A percentile compares a stretch with the other conserved stretches of the same genome.
Conservation (phyloP, 2,888 invertebrate genomes). For the Allolobophora icterica region DNA sequence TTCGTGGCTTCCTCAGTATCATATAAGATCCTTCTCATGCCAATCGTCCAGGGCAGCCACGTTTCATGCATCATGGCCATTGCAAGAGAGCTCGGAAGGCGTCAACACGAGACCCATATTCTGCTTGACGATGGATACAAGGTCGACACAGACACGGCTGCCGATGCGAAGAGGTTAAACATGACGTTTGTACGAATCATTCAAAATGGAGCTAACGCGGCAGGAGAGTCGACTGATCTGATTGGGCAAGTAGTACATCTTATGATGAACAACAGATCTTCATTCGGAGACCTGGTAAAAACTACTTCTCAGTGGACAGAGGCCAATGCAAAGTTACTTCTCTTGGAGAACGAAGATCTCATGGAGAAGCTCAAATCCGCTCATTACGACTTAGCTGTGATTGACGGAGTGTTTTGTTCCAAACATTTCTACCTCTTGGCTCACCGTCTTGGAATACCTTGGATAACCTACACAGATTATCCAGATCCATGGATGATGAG, state of each 20-base stretch:
- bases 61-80: neutral
- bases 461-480: slow-evolving; percentile 24
- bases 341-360: neutral
- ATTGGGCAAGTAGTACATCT: neutral
- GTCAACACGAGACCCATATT: slow-evolving; percentile 20
- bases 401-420: neutral
- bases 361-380: neutral
- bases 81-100: neutral
- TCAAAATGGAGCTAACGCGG: neutral
- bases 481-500: slow-evolving; percentile 1
- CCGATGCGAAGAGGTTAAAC: neutral
- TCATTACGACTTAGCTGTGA: neutral
- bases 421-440: slow-evolving; percentile 11
- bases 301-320: neutral
- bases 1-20: neutral
- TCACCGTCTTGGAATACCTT: slow-evolving; percentile 27
- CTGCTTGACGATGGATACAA: neutral
- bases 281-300: neutral
- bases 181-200: neutral
- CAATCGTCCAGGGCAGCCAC: slow-evolving; percentile 7
- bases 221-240: neutral
- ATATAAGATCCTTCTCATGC: neutral
- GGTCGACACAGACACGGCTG: no score
- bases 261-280: neutral
- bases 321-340: neutral